Conservation (phyloP, 2,113 vertebrate genomes). For the Brachirus orientalis region DNA sequence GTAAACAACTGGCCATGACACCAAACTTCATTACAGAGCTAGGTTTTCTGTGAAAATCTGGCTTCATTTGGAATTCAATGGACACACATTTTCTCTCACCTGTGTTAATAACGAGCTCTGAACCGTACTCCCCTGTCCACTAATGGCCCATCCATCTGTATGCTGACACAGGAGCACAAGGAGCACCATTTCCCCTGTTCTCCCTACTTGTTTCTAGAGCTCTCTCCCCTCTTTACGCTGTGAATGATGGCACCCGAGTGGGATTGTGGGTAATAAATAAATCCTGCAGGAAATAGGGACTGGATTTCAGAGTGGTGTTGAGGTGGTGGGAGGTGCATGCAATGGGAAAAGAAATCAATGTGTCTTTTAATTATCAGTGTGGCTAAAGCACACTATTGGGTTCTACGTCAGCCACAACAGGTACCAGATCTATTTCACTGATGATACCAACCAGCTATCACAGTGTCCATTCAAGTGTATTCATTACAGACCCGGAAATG, state of each 20-base stretch:
- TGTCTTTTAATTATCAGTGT: conserved; percentile 78
- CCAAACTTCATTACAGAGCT: conserved; percentile 14
- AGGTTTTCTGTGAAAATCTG: conserved; percentile 23
- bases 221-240: conserved; percentile 60
- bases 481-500: conserved; percentile 44
- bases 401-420: conserved; percentile 49
- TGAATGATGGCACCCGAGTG: conserved; percentile 75
- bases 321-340: neutral
- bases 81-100: conserved; percentile 45
- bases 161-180: conserved; percentile 63
- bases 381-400: conserved; percentile 66
- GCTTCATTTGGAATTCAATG: conserved; percentile 33
- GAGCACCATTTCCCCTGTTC: conserved; percentile 59
- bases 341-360: conserved; percentile 71
- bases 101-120: conserved; percentile 64
- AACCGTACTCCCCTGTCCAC: conserved; percentile 57
- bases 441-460: conserved; percentile 39
- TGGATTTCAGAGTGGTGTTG: conserved; percentile 60
- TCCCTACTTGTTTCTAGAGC: conserved; percentile 64
- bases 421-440: conserved; percentile 59
- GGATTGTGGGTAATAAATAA: conserved; percentile 77
- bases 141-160: conserved; percentile 75
- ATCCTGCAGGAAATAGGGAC: conserved; percentile 77
- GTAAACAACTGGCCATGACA: conserved; percentile 2
- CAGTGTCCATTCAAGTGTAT: conserved; percentile 36